phyloP scores from a whole-genome alignment of 2,888 invertebrate species.

The Buathra laborator region DNA sequence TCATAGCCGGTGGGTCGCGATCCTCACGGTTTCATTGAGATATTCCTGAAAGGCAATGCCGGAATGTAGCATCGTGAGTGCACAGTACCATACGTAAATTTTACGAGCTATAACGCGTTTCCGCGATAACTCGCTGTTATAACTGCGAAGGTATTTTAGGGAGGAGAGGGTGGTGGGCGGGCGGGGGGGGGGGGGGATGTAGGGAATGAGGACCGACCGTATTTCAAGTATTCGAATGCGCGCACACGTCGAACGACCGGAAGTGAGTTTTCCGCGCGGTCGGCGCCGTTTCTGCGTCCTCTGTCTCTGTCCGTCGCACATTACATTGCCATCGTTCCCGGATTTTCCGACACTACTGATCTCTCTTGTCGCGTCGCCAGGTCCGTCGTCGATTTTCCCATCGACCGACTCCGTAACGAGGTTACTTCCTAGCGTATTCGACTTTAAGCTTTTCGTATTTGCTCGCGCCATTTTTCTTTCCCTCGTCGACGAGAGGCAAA shows the following conservation, averaged over 20 bases:
- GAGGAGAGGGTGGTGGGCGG: not conserved
- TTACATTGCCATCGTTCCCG: conserved; percentile 43
- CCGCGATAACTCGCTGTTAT: conserved; percentile 58
- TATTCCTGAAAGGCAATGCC: conserved; percentile 50
- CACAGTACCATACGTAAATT: conserved; percentile 57
- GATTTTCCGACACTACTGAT: conserved; percentile 67
- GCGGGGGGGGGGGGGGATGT: not conserved
- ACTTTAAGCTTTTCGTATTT: conserved; percentile 74
- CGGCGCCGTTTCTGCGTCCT: conserved; percentile 65
- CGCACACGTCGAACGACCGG: conserved; percentile 77
- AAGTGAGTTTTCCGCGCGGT: conserved; percentile 80
- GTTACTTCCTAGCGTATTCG: conserved; percentile 74
- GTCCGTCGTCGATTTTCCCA: conserved; percentile 56
- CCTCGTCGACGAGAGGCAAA: conserved; percentile 23
- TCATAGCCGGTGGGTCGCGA: not conserved
- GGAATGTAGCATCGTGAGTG: conserved; percentile 24
- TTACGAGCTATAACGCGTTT: conserved; percentile 67
- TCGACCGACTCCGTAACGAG: conserved; percentile 78
- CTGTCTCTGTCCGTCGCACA: conserved; percentile 22
- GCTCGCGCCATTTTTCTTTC: conserved; percentile 76
- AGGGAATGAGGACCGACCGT: conserved; percentile 15
- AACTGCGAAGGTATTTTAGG: conserved; percentile 47
- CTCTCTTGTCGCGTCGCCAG: conserved; percentile 35
- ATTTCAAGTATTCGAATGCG: conserved; percentile 66
- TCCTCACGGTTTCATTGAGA: not conserved